These are phyloP conservation scores for Dromius quadrimaculatus DNA, from an alignment of 2,888 invertebrate genomes.

Conservation along the genomic window DNA sequence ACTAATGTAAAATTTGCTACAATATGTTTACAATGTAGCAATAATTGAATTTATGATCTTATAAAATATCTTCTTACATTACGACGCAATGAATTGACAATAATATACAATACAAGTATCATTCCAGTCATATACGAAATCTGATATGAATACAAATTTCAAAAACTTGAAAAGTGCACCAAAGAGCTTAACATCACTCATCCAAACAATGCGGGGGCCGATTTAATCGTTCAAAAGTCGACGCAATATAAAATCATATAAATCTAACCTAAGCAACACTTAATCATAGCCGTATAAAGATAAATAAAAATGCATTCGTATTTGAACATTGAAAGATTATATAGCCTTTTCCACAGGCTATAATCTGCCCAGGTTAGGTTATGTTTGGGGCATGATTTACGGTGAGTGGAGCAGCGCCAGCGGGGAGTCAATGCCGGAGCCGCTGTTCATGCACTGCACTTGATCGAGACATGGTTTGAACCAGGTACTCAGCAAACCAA, in stretches of 20 bases:
- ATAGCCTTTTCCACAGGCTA: constrained; percentile 53
- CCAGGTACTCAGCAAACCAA: not conserved
- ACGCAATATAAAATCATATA: constrained; percentile 52
- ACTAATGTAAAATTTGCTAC: too few relatives aligned
- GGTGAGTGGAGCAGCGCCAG: constrained; percentile 55
- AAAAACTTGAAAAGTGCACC: constrained; percentile 23
- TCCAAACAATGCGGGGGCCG: constrained; percentile 47
- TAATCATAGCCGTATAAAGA: constrained; percentile 53
- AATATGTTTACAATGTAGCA: too few relatives aligned
- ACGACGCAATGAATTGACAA: constrained; percentile 17
- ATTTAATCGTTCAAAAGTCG: constrained; percentile 51
- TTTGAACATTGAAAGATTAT: constrained; percentile 54
- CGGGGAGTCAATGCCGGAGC: constrained; percentile 57
- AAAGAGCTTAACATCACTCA: constrained; percentile 22
- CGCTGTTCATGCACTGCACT: constrained; percentile 9
- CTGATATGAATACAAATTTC: constrained; percentile 9
- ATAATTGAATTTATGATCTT: not conserved
- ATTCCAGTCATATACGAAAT: constrained; percentile 1
- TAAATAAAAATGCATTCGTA: constrained; percentile 53
- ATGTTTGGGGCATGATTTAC: constrained; percentile 58
- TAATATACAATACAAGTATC: not conserved
- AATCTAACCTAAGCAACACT: constrained; percentile 53
- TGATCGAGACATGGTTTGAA: not conserved
- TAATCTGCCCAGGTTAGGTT: constrained; percentile 54
- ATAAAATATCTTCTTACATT: constrained; percentile 1